These are phyloP conservation scores for Brienomyrus longianalis DNA, from an alignment of 2,113 vertebrate species.

Conservation along the genomic window DNA sequence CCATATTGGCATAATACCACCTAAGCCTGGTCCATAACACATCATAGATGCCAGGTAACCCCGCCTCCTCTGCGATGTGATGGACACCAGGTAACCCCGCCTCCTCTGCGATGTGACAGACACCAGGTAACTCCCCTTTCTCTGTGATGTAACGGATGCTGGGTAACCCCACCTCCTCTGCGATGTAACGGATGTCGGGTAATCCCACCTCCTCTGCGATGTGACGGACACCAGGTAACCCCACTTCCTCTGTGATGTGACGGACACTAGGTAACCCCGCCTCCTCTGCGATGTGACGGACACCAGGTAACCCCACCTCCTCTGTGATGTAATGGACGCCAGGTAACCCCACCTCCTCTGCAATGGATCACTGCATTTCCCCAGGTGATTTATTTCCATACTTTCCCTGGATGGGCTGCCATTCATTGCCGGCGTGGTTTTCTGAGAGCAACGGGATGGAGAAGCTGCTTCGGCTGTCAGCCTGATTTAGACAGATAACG, in stretches of 20 bases:
- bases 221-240: background rate
- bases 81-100: too few species aligned
- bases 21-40: background rate
- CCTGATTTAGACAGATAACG: background rate
- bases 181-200: fast-evolving
- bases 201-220: background rate
- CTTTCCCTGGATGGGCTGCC: background rate
- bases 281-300: too few species aligned
- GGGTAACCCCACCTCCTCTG: too few species aligned
- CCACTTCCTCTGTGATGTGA: background rate
- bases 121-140: background rate
- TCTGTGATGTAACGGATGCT: background rate
- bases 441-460: background rate
- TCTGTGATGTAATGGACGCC: too few species aligned
- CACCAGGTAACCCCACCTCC: too few species aligned
- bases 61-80: background rate
- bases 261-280: background rate
- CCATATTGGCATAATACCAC: too few species aligned
- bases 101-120: too few species aligned
- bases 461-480: background rate
- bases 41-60: background rate
- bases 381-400: background rate
- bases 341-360: background rate
- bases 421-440: background rate
- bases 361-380: background rate